phyloP scores from a whole-genome alignment of 2,888 invertebrate genomes.

The Brassicogethes aeneus region DNA sequence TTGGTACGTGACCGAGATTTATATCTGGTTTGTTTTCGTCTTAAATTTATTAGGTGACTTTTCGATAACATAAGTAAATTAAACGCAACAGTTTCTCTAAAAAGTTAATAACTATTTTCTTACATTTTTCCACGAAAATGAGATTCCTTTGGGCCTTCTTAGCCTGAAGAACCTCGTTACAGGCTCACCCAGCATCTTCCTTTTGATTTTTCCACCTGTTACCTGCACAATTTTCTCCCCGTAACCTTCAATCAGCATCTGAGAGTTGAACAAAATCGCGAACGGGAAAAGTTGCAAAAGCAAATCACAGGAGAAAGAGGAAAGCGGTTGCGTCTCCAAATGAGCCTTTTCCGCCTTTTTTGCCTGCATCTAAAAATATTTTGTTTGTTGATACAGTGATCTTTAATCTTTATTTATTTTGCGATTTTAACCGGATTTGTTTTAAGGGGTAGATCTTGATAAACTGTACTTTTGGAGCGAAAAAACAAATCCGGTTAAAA shows the following conservation, averaged over 20 bases:
- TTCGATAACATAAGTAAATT: too few relatives aligned
- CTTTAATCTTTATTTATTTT: too few relatives aligned
- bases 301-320: slow-evolving; percentile 59
- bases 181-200: slow-evolving; percentile 53
- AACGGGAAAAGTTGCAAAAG: slow-evolving; percentile 82
- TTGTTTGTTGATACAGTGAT: too few relatives aligned
- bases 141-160: slow-evolving; percentile 70
- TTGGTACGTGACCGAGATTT: too few relatives aligned
- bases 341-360: slow-evolving; percentile 29
- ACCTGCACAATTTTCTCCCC: slow-evolving; percentile 71
- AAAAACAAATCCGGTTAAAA: too few relatives aligned
- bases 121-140: slow-evolving; percentile 80
- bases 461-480: too few relatives aligned
- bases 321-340: slow-evolving; percentile 37
- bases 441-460: too few relatives aligned
- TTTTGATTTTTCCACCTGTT: slow-evolving; percentile 42
- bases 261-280: slow-evolving; percentile 67
- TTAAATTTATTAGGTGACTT: too few relatives aligned
- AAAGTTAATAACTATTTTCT: slow-evolving; percentile 23
- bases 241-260: slow-evolving; percentile 66
- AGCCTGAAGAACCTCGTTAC: slow-evolving; percentile 66
- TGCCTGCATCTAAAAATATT: slow-evolving; percentile 26
- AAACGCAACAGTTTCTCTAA: not conserved
- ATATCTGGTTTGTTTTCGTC: too few relatives aligned
- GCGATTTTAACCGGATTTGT: too few relatives aligned